Conservation (phyloP, 2,797 vertebrate species). For the Erpetoichthys calabaricus region DNA sequence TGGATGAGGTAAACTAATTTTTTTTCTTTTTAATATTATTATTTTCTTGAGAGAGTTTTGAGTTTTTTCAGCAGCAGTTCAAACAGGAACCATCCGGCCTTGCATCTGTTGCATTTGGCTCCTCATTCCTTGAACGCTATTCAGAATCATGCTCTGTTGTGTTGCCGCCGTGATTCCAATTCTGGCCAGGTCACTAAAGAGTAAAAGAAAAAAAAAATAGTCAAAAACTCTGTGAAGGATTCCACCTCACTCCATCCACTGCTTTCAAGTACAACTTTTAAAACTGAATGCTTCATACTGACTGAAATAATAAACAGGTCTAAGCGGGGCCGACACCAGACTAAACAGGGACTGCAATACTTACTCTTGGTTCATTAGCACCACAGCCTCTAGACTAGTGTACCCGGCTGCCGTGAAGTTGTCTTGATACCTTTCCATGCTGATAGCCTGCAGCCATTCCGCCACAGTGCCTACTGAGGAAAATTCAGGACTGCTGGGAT, state of each 20-base stretch:
- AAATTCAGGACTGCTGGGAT: constrained; percentile 76
- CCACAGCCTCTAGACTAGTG: constrained; percentile 78
- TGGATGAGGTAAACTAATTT: constrained; percentile 97
- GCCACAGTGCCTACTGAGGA: constrained; percentile 72
- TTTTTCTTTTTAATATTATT: constrained; percentile 34
- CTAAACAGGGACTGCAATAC: constrained; percentile 36
- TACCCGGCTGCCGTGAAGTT: constrained; percentile 91
- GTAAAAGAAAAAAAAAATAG: constrained; percentile 24
- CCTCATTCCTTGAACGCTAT: constrained; percentile 79
- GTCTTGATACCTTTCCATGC: constrained; percentile 93
- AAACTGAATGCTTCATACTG: neutral
- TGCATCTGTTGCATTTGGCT: constrained; percentile 94
- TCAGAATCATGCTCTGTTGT: constrained; percentile 92
- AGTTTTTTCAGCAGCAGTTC: constrained; percentile 54
- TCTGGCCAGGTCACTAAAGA: constrained; percentile 71
- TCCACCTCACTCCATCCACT: too few species aligned
- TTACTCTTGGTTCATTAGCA: constrained; percentile 97
- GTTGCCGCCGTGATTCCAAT: constrained; percentile 74
- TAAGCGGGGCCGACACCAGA: neutral
- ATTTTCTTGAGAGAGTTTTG: constrained; percentile 43
- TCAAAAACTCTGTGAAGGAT: neutral
- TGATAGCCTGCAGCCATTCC: constrained; percentile 92
- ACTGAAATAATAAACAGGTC: constrained; percentile 1
- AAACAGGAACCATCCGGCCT: constrained; percentile 93
- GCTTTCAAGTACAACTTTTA: too few species aligned